Evolutionary conservation across 2,797 vertebrate species (phyloP), one percentile per base, ranked within the genome.

Genomic region (Sebastes melanostomus): DNA sequence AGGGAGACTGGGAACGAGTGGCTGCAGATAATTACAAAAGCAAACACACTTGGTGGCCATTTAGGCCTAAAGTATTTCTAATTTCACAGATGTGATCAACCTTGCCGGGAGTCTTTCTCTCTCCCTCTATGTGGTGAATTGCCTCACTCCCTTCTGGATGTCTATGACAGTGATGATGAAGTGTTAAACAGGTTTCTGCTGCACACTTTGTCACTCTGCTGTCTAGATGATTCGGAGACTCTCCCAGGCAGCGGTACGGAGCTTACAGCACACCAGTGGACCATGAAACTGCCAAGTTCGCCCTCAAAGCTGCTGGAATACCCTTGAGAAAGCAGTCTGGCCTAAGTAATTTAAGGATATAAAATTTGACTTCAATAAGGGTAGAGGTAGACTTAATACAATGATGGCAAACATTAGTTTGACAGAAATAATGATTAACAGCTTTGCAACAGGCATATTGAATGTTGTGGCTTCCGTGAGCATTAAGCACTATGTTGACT

Each of bases 11-110:
- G 75, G 77, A 87, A 83, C 46, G 77, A 87, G 74, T 78, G 73
- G 83, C 77, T 75, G 67, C 77, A 89, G 91, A 91, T 92, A 87
- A 94, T 93, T 92, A 90, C 91, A 90, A 91, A 92, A 82, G 88
- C 82, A 91, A 93, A 94, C 89, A 88, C 87, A 87, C 86, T 91
- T 76, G 81, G 84, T 88, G 87, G 86, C 85, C 88, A 84, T 91
- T 89, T 91, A 88, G 72, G 74, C 79, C 84, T 32, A 86, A 87
- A 94, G 88, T 90, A 90, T 93, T 93, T 92, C 92, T 93, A 93
- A 95, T 95, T 95, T 95, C 94, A 95, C 93, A 93, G 91, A 90
- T 86, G 92, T 89, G 93, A 93, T 91, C 92, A 93, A 93, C 90
- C 92, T 92, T 91, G 86, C 85, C 67, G 38, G 72, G 80, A 85